Evolutionary conservation across 2,797 vertebrate genomes (phyloP), one percentile per base, ranked within the genome.

Genomic region (Muscicapa striata): DNA sequence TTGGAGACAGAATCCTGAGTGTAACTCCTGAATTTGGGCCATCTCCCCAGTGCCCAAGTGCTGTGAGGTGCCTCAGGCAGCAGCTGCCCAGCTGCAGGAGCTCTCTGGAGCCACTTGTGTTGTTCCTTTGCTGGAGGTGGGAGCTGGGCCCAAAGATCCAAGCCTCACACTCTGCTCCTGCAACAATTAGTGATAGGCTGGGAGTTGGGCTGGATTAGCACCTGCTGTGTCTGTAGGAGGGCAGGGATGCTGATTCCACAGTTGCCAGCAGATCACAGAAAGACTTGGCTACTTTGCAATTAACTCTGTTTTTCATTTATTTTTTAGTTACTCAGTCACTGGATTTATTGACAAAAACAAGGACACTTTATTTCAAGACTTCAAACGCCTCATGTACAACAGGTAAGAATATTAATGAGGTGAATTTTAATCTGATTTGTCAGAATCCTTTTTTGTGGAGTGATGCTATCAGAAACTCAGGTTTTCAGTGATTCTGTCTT

Each of bases 341-440:
- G 99, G 99, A 75, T 99, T 99, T 95, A 99, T 99, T 92, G 99
- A 99, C 98, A 99, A 99, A 98, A 99, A 99, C 98, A 99, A 99
- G 97, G 99, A 99, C 97, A 99, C 99, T 40, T 98, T 99, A 95
- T 99, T 99, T 98, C 99, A 99, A 97, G 99, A 99, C 96, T 99
- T 99, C 97, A 99, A 99, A 97, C 98, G 99, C 81, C 98, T 99
- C 83, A 97, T 99, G 97, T 99, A 99, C 97, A 99, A 99, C 98
- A 99, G 99, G 99, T 99, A 96, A 84, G 97, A 69, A 30, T 20
- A 22, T 48, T 27, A 38, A n/a, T 15, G 68, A 54, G 32, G 21
- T 49, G 57, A 36, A 67, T 84, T 64, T n/a, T 27, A 48, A 18
- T 32, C 36, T 73, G 32, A 2, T 36, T 29, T 81, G 18, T 63